phyloP scores from a whole-genome alignment of 2,113 vertebrate species.

The Vireo altiloquus region DNA sequence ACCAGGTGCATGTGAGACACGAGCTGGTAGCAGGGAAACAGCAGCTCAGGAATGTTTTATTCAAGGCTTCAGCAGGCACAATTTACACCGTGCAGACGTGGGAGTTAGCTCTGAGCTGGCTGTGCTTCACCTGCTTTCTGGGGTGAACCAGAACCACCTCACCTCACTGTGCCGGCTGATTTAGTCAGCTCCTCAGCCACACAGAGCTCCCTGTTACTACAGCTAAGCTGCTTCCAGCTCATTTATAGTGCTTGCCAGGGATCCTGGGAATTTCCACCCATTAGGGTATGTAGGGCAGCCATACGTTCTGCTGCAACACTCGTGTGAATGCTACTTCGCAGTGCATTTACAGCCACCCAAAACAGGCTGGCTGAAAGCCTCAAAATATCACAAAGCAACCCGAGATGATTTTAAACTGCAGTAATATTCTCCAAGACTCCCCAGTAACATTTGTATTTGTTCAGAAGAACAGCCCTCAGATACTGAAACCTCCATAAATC shows the following conservation, averaged over 20 bases:
- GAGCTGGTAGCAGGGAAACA: neutral
- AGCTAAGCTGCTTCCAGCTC: neutral
- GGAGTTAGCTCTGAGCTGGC: neutral
- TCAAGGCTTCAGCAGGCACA: neutral
- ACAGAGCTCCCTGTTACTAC: neutral
- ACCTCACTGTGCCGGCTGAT: neutral
- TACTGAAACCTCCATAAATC: neutral
- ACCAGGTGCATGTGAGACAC: neutral
- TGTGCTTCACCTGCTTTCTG: neutral
- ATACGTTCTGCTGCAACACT: neutral
- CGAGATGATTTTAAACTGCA: neutral
- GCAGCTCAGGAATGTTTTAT: neutral
- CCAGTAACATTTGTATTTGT: neutral
- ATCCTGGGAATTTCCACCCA: neutral
- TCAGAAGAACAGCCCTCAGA: neutral
- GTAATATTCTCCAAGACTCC: neutral
- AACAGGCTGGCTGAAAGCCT: neutral
- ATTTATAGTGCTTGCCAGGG: neutral
- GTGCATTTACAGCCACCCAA: neutral
- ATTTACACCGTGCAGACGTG: rapidly evolving
- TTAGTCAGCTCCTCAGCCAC: neutral
- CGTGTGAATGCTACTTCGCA: neutral
- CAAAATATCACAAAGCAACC: neutral
- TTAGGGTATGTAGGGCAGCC: neutral
- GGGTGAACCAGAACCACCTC: neutral